Percentiles rank a stretch among this genome's conserved stretches.
These are phyloP conservation scores for Solea senegalensis DNA, from an alignment of 2,113 vertebrate genomes.

Conservation along the genomic window DNA sequence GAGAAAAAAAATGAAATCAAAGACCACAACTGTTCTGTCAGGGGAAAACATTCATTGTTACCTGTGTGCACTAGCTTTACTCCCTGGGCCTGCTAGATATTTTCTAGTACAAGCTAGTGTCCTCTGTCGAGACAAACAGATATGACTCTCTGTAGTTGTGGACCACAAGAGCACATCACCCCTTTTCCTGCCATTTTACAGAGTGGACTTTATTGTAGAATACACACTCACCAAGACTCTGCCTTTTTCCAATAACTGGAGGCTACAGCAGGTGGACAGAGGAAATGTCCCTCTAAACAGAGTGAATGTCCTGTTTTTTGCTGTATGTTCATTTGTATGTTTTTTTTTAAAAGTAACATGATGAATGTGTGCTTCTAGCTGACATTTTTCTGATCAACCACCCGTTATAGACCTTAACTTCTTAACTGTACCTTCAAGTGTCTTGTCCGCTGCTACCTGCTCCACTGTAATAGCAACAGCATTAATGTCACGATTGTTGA, in stretches of 20 bases:
- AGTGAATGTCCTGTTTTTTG: constrained; percentile 56
- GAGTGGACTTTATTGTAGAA: constrained; percentile 37
- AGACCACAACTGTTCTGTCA: constrained; percentile 37
- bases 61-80: constrained; percentile 9
- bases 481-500: constrained; percentile 52
- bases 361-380: constrained; percentile 42
- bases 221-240: constrained; percentile 28
- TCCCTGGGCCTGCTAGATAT: constrained; percentile 3
- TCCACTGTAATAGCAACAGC: constrained; percentile 27
- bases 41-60: constrained; percentile 22
- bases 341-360: constrained; percentile 24
- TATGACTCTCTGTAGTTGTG: constrained; percentile 28
- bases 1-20: constrained; percentile 23
- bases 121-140: constrained; percentile 18
- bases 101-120: constrained; percentile 11
- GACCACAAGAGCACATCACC: constrained; percentile 20
- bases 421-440: constrained; percentile 38
- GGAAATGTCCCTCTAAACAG: constrained; percentile 39
- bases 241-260: constrained; percentile 25
- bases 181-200: constrained; percentile 26
- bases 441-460: constrained; percentile 20
- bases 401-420: neutral
- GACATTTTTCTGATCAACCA: constrained; percentile 9
- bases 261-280: constrained; percentile 22
- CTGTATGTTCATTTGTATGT: constrained; percentile 18